Percentiles rank a stretch among this genome's conserved stretches.
phyloP scores from a whole-genome alignment of 2,113 vertebrate genomes.

The Zootoca vivipara region DNA sequence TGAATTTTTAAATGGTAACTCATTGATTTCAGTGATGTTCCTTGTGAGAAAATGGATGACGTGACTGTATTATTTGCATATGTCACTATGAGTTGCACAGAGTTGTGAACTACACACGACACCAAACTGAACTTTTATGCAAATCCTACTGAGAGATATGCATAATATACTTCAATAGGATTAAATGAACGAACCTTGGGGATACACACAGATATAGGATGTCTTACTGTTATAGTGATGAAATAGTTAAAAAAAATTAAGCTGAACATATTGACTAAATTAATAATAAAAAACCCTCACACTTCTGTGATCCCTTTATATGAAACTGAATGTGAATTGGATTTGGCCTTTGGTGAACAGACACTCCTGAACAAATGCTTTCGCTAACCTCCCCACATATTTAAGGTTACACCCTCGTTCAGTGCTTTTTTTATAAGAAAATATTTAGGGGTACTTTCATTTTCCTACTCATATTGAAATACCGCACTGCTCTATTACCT shows the following conservation, averaged over 20 bases:
- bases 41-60: background rate
- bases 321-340: background rate
- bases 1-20: background rate
- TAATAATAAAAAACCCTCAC: background rate
- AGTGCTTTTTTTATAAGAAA: too few species aligned
- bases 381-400: background rate
- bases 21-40: background rate
- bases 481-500: background rate
- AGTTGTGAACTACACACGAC: background rate
- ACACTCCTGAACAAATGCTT: background rate
- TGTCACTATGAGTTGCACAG: background rate
- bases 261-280: background rate
- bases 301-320: background rate
- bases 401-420: too few species aligned
- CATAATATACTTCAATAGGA: background rate
- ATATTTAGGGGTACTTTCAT: too few species aligned
- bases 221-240: background rate
- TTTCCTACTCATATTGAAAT: too few species aligned
- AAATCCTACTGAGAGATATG: background rate
- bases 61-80: background rate
- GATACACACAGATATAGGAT: background rate
- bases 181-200: background rate
- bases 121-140: background rate
- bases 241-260: background rate
- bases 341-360: background rate